These are phyloP conservation scores for Yponomeuta evonymella DNA, from an alignment of 2,888 invertebrate species.

Conservation along the genomic window DNA sequence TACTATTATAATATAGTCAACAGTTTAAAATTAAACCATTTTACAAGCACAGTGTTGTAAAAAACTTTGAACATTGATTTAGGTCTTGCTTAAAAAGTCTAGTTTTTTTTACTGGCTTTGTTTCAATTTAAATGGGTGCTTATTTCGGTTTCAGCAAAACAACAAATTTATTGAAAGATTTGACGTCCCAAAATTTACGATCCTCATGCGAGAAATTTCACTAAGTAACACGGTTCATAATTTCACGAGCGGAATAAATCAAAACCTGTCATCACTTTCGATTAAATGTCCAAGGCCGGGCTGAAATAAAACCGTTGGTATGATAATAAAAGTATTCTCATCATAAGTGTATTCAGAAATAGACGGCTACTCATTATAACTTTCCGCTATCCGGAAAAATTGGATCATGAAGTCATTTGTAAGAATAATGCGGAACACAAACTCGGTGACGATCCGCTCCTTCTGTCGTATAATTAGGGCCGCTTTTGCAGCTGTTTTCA, in stretches of 20 bases:
- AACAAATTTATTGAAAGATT: background rate
- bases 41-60: too few species aligned
- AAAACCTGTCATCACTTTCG: conserved; percentile 68
- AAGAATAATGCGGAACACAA: conserved; percentile 41
- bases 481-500: background rate
- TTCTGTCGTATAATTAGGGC: background rate
- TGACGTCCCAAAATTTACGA: background rate
- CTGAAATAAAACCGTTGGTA: conserved; percentile 41
- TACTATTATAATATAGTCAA: too few species aligned
- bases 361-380: conserved; percentile 65
- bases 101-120: too few species aligned
- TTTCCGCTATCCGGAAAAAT: conserved; percentile 64
- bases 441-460: background rate
- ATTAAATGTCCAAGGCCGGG: conserved; percentile 62
- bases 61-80: too few species aligned
- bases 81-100: too few species aligned
- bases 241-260: conserved; percentile 48
- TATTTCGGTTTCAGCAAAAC: background rate
- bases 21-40: too few species aligned
- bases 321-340: conserved; percentile 54
- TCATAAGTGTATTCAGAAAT: conserved; percentile 61
- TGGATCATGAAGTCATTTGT: conserved; percentile 59
- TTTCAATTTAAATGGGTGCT: too few species aligned
- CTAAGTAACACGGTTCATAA: background rate
- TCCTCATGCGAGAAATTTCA: background rate